A percentile compares a stretch with the other conserved stretches of the same genome.
Evolutionary conservation across 2,888 invertebrate genomes (phyloP).

Genomic region (Pollenia griseotomentosa): DNA sequence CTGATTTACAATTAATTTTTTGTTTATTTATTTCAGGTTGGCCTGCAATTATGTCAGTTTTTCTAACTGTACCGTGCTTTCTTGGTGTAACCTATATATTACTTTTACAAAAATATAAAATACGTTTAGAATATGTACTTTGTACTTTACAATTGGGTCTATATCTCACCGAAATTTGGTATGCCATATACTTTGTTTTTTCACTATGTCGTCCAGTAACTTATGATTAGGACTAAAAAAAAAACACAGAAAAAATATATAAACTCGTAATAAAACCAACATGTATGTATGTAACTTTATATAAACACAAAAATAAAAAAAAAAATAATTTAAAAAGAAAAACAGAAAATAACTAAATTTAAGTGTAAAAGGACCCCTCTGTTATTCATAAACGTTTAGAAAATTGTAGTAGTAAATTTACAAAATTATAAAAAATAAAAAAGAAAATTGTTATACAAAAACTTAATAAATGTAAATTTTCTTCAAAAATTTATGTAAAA

Average conservation of each 20-base stretch:
- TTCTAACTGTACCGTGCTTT: constrained; percentile 93
- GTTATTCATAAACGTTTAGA: constrained; percentile 67
- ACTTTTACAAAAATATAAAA: constrained; percentile 94
- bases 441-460: constrained; percentile 54
- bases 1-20: not conserved
- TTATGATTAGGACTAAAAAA: constrained; percentile 83
- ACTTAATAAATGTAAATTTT: constrained; percentile 61
- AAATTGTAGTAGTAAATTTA: constrained; percentile 70
- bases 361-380: constrained; percentile 66
- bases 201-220: constrained; percentile 87
- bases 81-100: constrained; percentile 93
- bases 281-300: constrained; percentile 53
- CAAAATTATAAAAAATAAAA: constrained; percentile 51
- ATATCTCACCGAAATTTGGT: constrained; percentile 87
- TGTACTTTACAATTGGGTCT: constrained; percentile 93
- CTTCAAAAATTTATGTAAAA: constrained; percentile 53
- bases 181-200: constrained; percentile 88
- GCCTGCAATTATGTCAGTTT: constrained; percentile 91
- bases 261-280: constrained; percentile 49
- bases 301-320: constrained; percentile 44
- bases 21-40: constrained; percentile 86
- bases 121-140: constrained; percentile 94
- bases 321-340: constrained; percentile 27
- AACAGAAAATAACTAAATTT: constrained; percentile 44
- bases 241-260: constrained; percentile 44